Evolutionary conservation across 2,113 vertebrate genomes (phyloP).

Genomic region (Colius striatus): DNA sequence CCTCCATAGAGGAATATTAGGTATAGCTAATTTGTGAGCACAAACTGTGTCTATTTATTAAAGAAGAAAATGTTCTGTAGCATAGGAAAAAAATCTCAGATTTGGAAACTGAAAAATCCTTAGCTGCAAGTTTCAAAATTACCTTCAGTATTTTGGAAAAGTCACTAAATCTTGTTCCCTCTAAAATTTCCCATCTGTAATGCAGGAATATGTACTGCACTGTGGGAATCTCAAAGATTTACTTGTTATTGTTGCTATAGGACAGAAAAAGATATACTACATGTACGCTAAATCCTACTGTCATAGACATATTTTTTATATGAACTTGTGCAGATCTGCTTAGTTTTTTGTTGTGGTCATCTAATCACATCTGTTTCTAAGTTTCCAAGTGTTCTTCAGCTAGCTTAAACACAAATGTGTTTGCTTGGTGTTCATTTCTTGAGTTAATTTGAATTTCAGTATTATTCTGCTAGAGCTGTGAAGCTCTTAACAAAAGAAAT

Average conservation of each 20-base stretch:
- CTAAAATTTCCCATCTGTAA: constrained; percentile 9
- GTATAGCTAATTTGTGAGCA: neutral
- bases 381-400: neutral
- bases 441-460: neutral
- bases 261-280: neutral
- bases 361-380: neutral
- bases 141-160: neutral
- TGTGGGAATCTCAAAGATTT: neutral
- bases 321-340: neutral
- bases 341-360: neutral
- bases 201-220: constrained; percentile 11
- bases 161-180: constrained; percentile 4
- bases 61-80: neutral
- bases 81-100: neutral
- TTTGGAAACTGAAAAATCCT: neutral
- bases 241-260: neutral
- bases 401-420: neutral
- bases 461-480: neutral
- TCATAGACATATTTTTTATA: neutral
- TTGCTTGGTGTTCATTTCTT: neutral
- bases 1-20: neutral
- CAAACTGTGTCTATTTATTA: neutral
- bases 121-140: neutral
- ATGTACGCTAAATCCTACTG: neutral
- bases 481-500: neutral